phyloP scores from a whole-genome alignment of 2,888 invertebrate species.

The Catocala nupta region DNA sequence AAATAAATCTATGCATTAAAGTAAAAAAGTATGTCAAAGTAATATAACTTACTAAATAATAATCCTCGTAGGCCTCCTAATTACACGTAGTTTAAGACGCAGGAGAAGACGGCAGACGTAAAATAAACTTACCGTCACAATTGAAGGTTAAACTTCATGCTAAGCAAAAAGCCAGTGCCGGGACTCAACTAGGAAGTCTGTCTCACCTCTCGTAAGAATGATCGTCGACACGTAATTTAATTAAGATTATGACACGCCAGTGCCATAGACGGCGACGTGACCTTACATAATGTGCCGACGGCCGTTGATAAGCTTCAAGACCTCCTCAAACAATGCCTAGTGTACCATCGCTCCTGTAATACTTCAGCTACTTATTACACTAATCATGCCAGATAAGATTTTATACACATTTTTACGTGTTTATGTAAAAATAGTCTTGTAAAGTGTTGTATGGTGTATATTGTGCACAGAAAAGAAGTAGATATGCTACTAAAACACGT shows the following conservation, averaged over 20 bases:
- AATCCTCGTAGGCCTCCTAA: no score
- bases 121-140: not conserved
- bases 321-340: constrained; percentile 18
- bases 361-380: not conserved
- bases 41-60: no score
- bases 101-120: no score
- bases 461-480: no score
- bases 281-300: constrained; percentile 38
- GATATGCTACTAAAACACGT: no score
- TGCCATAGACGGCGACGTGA: constrained; percentile 31
- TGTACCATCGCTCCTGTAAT: constrained; percentile 1
- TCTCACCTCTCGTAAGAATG: not conserved
- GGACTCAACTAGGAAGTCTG: not conserved
- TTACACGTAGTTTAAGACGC: no score
- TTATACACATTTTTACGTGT: not conserved
- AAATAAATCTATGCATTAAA: no score
- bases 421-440: no score
- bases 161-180: not conserved
- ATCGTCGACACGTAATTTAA: constrained; percentile 16
- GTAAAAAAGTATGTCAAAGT: no score
- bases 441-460: no score
- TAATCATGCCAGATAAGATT: not conserved
- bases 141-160: not conserved
- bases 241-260: constrained; percentile 11
- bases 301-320: constrained; percentile 36